phyloP scores from a whole-genome alignment of 2,888 invertebrate species.

The Cephus runcator region DNA sequence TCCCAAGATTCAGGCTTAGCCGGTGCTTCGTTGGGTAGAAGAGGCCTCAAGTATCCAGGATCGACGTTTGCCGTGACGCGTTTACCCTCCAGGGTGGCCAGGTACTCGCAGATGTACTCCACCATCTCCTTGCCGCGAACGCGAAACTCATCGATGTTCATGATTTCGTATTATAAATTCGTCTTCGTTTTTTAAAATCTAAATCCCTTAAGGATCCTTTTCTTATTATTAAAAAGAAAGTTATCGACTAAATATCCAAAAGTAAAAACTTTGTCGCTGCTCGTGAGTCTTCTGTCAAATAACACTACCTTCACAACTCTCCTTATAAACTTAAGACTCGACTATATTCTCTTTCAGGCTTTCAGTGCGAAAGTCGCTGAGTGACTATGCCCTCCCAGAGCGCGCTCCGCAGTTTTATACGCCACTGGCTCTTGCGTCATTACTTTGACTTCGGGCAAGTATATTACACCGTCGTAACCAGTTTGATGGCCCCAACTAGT shows the following conservation, averaged over 20 bases:
- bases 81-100: constrained; percentile 80
- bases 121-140: constrained; percentile 92
- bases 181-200: neutral
- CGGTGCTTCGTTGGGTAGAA: constrained; percentile 86
- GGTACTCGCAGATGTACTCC: constrained; percentile 92
- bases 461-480: neutral
- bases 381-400: constrained; percentile 9
- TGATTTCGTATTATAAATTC: constrained; percentile 58
- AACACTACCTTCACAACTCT: neutral
- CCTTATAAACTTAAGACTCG: neutral
- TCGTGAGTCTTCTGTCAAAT: neutral
- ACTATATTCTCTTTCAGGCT: neutral
- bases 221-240: neutral
- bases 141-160: constrained; percentile 92
- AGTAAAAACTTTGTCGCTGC: neutral
- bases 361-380: neutral
- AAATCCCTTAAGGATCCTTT: neutral
- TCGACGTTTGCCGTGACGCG: constrained; percentile 91
- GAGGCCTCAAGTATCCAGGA: constrained; percentile 86
- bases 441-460: neutral
- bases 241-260: neutral
- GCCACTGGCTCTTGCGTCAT: neutral
- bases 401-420: constrained; percentile 15
- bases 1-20: constrained; percentile 87
- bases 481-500: neutral